These are phyloP conservation scores for Aselliscus stoliczkanus DNA, from an alignment of 2,797 vertebrate genomes.

Conservation along the genomic window DNA sequence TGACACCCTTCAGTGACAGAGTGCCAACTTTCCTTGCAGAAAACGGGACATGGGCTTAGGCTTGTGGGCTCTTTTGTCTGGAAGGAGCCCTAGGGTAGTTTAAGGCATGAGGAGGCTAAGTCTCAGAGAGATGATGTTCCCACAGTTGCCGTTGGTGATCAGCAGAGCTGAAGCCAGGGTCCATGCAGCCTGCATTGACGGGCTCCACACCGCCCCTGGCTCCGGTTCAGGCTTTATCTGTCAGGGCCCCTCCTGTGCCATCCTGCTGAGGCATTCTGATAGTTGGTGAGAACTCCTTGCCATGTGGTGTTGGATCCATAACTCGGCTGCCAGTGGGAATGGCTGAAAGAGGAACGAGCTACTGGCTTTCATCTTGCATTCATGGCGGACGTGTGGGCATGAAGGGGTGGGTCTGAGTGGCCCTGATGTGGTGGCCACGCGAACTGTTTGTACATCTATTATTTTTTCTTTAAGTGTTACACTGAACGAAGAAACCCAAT, in stretches of 20 bases:
- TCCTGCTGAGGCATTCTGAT: not conserved
- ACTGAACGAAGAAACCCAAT: not conserved
- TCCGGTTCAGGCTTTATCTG: not conserved
- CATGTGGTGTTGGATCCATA: not conserved
- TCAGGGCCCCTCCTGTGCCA: rapidly evolving
- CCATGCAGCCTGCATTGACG: not conserved
- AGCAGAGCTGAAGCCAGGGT: not conserved
- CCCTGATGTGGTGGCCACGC: not conserved
- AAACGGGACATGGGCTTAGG: not conserved
- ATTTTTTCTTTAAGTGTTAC: not conserved
- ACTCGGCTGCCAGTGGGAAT: not conserved
- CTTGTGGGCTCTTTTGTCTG: not conserved
- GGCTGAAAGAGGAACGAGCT: not conserved
- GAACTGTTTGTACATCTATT: not conserved
- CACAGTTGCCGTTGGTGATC: not conserved
- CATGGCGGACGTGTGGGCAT: rapidly evolving
- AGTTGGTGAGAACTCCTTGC: not conserved
- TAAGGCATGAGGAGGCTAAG: not conserved
- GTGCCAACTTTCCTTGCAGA: not conserved
- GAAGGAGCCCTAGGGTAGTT: not conserved
- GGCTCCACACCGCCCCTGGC: not conserved
- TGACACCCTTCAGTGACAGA: not conserved
- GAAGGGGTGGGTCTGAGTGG: not conserved
- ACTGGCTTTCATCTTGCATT: not conserved
- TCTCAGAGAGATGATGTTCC: not conserved